Percentiles rank a stretch among this genome's conserved stretches.
Conservation (phyloP, 2,888 invertebrate genomes). For the Eilema depressum region DNA sequence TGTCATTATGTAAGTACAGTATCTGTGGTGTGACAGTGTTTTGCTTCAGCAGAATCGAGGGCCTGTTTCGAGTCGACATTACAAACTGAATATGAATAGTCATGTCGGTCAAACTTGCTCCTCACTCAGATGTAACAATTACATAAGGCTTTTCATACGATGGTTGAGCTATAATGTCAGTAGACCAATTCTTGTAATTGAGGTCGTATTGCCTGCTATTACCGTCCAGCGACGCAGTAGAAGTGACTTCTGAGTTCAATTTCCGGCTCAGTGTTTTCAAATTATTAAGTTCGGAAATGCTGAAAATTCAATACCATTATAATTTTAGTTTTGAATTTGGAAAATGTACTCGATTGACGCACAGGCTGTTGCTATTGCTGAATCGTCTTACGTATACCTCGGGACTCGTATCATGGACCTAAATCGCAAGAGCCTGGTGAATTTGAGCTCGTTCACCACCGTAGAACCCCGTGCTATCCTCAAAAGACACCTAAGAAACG, state of each 20-base stretch:
- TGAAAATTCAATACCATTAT: background rate
- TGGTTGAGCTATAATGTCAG: conserved; percentile 9
- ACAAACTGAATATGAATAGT: conserved; percentile 22
- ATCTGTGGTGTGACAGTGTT: too few species aligned
- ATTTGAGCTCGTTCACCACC: too few species aligned
- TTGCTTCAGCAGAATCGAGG: too few species aligned
- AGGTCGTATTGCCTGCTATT: background rate
- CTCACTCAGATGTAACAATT: conserved; percentile 12
- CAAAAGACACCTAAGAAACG: too few species aligned
- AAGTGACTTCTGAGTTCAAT: background rate
- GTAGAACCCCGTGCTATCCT: too few species aligned
- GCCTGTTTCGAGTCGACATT: conserved; percentile 14
- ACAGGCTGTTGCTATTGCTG: too few species aligned
- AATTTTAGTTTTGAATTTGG: too few species aligned
- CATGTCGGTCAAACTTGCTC: conserved; percentile 18
- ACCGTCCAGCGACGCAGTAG: background rate
- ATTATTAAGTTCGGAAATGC: background rate
- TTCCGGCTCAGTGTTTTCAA: background rate
- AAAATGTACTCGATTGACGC: too few species aligned
- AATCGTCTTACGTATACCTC: too few species aligned
- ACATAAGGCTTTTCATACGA: conserved; percentile 11
- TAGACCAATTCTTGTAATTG: conserved; percentile 5
- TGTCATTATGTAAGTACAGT: too few species aligned
- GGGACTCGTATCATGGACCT: too few species aligned
- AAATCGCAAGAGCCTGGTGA: too few species aligned